These are phyloP conservation scores for Lycophotia porphyrea DNA, from an alignment of 2,888 invertebrate genomes.

Conservation along the genomic window DNA sequence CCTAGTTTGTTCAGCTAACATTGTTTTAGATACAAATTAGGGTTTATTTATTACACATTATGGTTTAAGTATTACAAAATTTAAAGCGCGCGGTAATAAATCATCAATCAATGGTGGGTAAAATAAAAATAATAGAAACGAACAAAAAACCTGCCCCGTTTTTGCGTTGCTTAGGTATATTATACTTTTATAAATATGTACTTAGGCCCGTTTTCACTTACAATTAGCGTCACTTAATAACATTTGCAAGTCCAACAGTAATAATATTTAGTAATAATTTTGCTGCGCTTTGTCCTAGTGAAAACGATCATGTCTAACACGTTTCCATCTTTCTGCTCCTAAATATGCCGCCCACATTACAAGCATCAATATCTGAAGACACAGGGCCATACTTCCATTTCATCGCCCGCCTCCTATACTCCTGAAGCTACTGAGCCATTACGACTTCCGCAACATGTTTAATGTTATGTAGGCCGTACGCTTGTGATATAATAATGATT, in stretches of 20 bases:
- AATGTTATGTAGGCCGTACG: conserved; percentile 15
- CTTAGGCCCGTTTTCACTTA: too few relatives aligned
- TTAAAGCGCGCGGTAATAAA: not conserved
- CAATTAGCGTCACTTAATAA: too few relatives aligned
- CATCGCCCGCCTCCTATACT: not conserved
- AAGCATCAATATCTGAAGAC: not conserved
- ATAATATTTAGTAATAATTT: not conserved
- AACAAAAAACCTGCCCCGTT: not conserved
- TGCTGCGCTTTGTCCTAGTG: not conserved
- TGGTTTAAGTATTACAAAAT: not conserved
- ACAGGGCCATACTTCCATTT: not conserved
- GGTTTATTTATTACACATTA: conserved; percentile 21
- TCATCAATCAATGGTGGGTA: not conserved
- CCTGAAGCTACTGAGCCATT: conserved; percentile 27
- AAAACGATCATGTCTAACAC: not conserved
- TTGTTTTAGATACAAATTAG: conserved; percentile 36
- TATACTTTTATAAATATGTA: not conserved
- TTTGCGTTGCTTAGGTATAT: not conserved
- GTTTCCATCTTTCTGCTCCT: not conserved
- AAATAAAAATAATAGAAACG: not conserved
- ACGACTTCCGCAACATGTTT: conserved; percentile 28
- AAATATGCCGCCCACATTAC: conserved; percentile 11
- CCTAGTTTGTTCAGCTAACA: conserved; percentile 22
- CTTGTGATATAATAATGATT: conserved; percentile 44
- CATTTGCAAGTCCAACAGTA: not conserved